Conservation (phyloP, 2,113 vertebrate species). For the Rutilus rutilus region DNA sequence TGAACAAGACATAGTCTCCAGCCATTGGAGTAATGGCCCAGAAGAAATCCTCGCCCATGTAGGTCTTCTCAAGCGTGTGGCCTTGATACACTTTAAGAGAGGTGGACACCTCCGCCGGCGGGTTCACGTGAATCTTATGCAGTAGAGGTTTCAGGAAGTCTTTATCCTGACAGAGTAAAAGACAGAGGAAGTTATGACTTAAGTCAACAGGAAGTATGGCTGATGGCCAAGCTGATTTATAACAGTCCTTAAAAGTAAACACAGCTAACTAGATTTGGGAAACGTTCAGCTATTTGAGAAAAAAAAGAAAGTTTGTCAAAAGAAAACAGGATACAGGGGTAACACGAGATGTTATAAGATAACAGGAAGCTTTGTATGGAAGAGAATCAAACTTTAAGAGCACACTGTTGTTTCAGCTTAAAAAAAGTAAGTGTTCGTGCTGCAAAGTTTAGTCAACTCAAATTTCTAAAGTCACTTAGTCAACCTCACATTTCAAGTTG, state of each 20-base stretch:
- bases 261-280: not conserved
- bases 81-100: conserved; percentile 98
- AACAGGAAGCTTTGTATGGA: not conserved
- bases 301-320: not conserved
- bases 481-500: too few species aligned
- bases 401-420: not conserved
- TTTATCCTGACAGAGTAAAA: conserved; percentile 85
- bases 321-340: not conserved
- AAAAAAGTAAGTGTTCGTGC: too few species aligned
- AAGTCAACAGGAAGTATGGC: not conserved
- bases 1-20: conserved; percentile 94
- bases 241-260: not conserved
- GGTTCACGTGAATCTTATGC: conserved; percentile 97
- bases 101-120: conserved; percentile 95
- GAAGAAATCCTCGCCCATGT: conserved; percentile 97
- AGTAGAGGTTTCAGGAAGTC: conserved; percentile 98
- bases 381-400: not conserved
- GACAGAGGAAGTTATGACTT: conserved; percentile 15
- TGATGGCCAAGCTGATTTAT: not conserved
- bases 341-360: not conserved
- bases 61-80: conserved; percentile 95
- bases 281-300: not conserved
- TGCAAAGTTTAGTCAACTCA: too few species aligned
- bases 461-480: too few species aligned
- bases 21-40: conserved; percentile 93